These are phyloP conservation scores for Chamaedrilus cognettii DNA, from an alignment of 2,888 invertebrate genomes.

Conservation along the genomic window DNA sequence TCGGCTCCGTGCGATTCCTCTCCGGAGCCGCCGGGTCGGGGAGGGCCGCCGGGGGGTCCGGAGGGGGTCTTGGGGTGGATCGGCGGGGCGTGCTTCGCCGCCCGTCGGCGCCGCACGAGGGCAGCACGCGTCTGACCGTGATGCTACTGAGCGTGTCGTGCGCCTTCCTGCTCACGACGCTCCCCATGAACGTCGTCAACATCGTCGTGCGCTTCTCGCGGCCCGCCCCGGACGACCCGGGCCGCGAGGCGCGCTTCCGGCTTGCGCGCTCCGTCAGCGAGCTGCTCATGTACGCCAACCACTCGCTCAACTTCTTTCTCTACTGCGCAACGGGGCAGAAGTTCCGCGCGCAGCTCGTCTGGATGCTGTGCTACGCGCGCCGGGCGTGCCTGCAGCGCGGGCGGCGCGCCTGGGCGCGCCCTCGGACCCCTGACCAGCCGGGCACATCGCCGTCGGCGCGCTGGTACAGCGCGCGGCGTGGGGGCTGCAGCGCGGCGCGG, in stretches of 20 bases:
- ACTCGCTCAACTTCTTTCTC: conserved; percentile 51
- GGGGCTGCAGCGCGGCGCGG: neutral
- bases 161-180: conserved; percentile 27
- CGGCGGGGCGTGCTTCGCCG: conserved; percentile 27
- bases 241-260: conserved; percentile 34
- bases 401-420: no score
- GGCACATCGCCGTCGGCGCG: neutral
- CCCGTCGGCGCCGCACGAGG: conserved; percentile 34
- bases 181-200: conserved; percentile 31
- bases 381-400: conserved; percentile 13
- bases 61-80: neutral
- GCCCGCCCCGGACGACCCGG: neutral
- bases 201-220: conserved; percentile 36
- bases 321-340: conserved; percentile 41
- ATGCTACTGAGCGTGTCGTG: conserved; percentile 27
- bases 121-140: conserved; percentile 25
- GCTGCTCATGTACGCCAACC: conserved; percentile 54
- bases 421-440: neutral
- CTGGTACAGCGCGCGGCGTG: neutral
- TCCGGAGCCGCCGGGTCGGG: neutral
- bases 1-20: neutral
- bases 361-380: conserved; percentile 35
- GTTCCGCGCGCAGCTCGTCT: conserved; percentile 39
- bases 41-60: neutral
- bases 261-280: conserved; percentile 47